Evolutionary conservation across 2,888 invertebrate species (phyloP), one percentile per base, ranked within the genome.

Genomic region (Mermis nigrescens): DNA sequence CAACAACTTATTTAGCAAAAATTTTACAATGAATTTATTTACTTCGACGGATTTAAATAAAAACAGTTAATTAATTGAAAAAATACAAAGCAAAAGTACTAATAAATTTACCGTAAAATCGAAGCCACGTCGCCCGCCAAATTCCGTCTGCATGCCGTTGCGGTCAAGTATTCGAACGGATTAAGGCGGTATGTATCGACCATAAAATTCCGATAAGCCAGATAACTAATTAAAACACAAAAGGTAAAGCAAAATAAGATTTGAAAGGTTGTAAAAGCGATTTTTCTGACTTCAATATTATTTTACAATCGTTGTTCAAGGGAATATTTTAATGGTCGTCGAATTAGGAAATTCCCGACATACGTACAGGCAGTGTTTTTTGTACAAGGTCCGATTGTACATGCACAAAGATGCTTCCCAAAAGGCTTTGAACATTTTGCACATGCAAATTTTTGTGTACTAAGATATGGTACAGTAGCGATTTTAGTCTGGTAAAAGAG

Each of bases 141-240:
- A 78, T 99, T 99, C 57, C 98, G 81, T 22, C 95, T 81, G 71
- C 91, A 90, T 1, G 98, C 95, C 1, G 98, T 98, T 67, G 89
- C 89, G 0, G 98, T 95, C 64, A 99, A 82, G 73, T 99, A 99
- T 76, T 99, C 98, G 31, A 89, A 91, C 1, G 92, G 92, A 78
- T 92, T 92, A 60, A 79, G 68, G 51, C 98, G 83, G 76, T 98
- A 99, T 0, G 98, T 98, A 76, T 99, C 98, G 67, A 99, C 85
- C 94, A 99, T 98, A 75, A 99, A 99, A 78, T 99, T 99, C 64
- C 95, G 82, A 75, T 94, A 99, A 0, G 94, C 94, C 69, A 95
- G 80, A 74, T 91, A 98, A n/a, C 77, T 78, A 67, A 38, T 0
- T 12, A 1, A 63, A 46, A 22, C 45, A 38, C 46, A 57, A 54